A percentile compares a stretch with the other conserved stretches of the same genome.
phyloP scores from a whole-genome alignment of 1,140 invertebrate species.

The Rhopalosiphum padi region DNA sequence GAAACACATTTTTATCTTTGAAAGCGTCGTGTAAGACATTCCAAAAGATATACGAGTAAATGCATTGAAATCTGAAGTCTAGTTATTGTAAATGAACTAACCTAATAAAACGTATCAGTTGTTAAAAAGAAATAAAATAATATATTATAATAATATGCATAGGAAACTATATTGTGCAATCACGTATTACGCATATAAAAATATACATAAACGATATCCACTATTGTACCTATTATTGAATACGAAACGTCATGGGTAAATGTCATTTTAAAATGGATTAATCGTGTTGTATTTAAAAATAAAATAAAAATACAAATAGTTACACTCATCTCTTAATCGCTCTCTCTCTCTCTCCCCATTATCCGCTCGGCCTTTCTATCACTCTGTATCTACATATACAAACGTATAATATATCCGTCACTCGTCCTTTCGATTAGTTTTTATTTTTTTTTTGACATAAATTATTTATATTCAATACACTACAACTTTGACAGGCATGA shows the following conservation, averaged over 20 bases:
- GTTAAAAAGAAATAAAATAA: too few relatives aligned
- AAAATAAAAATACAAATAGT: not conserved
- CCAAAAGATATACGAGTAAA: too few relatives aligned
- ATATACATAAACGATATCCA: not conserved
- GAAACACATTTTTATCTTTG: too few relatives aligned
- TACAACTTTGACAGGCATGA: not conserved
- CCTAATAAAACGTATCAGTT: too few relatives aligned
- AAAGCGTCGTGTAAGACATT: too few relatives aligned
- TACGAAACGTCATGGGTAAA: not conserved
- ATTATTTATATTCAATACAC: conserved; percentile 9
- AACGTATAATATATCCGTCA: not conserved
- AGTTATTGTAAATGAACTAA: too few relatives aligned
- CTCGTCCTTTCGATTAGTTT: not conserved
- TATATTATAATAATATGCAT: too few relatives aligned
- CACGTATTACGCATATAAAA: not conserved
- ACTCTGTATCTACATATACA: not conserved
- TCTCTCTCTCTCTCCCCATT: not conserved
- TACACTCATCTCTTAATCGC: not conserved
- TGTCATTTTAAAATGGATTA: conserved; percentile 7
- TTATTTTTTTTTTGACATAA: not conserved
- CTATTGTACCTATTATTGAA: not conserved
- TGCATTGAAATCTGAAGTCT: too few relatives aligned
- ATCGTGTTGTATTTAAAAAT: not conserved
- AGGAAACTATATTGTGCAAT: not conserved
- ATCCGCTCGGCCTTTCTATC: not conserved